phyloP scores from a whole-genome alignment of 1,140 invertebrate genomes.

The Calosoma granatense region DNA sequence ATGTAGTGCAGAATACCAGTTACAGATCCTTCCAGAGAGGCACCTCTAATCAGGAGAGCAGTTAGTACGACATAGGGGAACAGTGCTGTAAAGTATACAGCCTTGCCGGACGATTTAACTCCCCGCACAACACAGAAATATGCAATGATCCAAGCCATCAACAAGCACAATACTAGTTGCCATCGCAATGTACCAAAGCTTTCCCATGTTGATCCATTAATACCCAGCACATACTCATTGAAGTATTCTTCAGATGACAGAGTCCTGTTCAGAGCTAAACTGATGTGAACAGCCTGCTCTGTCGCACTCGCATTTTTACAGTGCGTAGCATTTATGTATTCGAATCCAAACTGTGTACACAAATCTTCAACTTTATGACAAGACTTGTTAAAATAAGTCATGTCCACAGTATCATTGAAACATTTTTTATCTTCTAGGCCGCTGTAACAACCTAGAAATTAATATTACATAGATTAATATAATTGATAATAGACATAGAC shows the following conservation, averaged over 20 bases:
- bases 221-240: constrained; percentile 52
- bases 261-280: constrained; percentile 32
- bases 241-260: constrained; percentile 48
- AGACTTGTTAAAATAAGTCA: constrained; percentile 39
- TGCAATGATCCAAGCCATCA: constrained; percentile 61
- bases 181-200: constrained; percentile 58
- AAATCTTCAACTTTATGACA: constrained; percentile 41
- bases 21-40: constrained; percentile 57
- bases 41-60: constrained; percentile 53
- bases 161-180: constrained; percentile 59
- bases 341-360: constrained; percentile 33
- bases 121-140: constrained; percentile 62
- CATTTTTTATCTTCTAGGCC: constrained; percentile 27
- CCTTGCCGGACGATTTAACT: constrained; percentile 70
- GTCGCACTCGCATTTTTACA: constrained; percentile 31
- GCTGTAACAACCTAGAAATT: constrained; percentile 27
- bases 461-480: background rate
- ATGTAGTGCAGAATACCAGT: constrained; percentile 69
- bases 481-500: too few relatives aligned
- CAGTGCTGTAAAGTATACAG: constrained; percentile 63
- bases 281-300: constrained; percentile 31
- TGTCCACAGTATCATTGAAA: constrained; percentile 16
- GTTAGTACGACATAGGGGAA: constrained; percentile 70
- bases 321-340: constrained; percentile 31
- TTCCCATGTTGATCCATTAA: constrained; percentile 47